A percentile compares a stretch with the other conserved stretches of the same genome.
These are phyloP conservation scores for Dysmachus trigonus DNA, from an alignment of 2,888 invertebrate species.

Conservation along the genomic window DNA sequence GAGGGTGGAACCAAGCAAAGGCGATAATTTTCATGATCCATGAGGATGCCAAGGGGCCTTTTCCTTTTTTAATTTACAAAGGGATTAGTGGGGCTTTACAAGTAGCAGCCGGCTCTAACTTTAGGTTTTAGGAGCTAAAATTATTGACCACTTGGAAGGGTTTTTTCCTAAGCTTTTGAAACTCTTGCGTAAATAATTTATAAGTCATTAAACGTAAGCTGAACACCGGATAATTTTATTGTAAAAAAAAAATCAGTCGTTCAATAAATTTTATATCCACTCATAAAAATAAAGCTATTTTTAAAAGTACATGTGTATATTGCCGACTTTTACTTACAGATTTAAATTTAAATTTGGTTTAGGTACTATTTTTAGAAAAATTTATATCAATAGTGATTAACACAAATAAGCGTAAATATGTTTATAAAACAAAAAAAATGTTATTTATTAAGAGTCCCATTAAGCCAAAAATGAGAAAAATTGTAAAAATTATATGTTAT, in stretches of 20 bases:
- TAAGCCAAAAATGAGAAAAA: too few relatives aligned
- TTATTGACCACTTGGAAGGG: not conserved
- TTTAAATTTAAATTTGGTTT: too few relatives aligned
- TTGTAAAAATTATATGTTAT: too few relatives aligned
- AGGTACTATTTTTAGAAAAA: too few relatives aligned
- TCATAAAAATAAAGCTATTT: not conserved
- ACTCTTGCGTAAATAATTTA: slow-evolving; percentile 21
- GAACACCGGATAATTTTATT: not conserved
- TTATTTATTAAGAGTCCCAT: too few relatives aligned
- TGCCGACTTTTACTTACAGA: too few relatives aligned
- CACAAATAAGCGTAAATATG: too few relatives aligned
- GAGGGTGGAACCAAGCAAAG: slow-evolving; percentile 22
- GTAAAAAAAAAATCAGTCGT: not conserved
- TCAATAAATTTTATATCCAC: not conserved
- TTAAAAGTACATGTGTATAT: too few relatives aligned
- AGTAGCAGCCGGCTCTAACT: not conserved
- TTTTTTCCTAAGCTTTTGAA: slow-evolving; percentile 7
- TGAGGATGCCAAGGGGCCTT: not conserved
- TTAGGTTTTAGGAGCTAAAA: slow-evolving; percentile 31
- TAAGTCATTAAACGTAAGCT: slow-evolving; percentile 13
- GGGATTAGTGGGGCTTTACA: slow-evolving; percentile 61
- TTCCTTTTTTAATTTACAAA: slow-evolving; percentile 57
- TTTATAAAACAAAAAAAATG: too few relatives aligned
- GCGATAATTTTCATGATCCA: slow-evolving; percentile 31
- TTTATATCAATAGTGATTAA: too few relatives aligned